Percentiles rank a stretch among this genome's conserved stretches.
Evolutionary conservation across 2,113 vertebrate species (phyloP).

Genomic region (Carassius gibelio): DNA sequence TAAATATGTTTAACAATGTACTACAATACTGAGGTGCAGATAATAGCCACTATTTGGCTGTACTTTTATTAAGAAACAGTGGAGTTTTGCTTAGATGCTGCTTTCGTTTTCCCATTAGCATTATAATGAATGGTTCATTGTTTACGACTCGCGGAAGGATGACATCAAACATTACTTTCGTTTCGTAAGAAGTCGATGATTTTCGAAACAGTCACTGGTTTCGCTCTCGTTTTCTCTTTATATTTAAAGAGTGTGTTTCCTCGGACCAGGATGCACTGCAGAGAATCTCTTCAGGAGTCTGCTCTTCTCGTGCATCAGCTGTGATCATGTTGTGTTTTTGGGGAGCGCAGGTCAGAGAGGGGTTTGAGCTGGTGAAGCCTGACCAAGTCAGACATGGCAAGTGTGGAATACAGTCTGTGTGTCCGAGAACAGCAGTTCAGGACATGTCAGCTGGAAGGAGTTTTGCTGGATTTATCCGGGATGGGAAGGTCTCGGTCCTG

Average conservation of each 20-base stretch:
- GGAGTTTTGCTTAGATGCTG: background rate
- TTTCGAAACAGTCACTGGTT: background rate
- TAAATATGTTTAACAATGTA: too few species aligned
- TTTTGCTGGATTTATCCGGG: constrained; percentile 33
- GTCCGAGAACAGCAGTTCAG: constrained; percentile 22
- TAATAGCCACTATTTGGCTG: background rate
- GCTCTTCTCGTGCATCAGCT: background rate
- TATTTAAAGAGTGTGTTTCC: background rate
- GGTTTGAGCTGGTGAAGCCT: constrained; percentile 9
- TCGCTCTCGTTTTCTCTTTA: background rate
- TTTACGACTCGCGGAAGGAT: background rate
- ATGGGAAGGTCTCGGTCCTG: constrained; percentile 35
- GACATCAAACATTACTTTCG: background rate
- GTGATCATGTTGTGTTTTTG: constrained; percentile 49
- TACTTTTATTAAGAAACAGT: background rate
- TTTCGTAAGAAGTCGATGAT: background rate
- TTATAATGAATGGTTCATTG: background rate
- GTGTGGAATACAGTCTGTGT: background rate
- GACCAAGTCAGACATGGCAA: constrained; percentile 13
- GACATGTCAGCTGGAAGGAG: constrained; percentile 39
- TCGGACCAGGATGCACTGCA: background rate
- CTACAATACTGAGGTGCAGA: too few species aligned
- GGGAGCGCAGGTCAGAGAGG: constrained; percentile 39
- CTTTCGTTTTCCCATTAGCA: background rate
- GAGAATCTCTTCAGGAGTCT: background rate